phyloP scores from a whole-genome alignment of 2,888 invertebrate genomes.

The Macrosoma leucophasiata region DNA sequence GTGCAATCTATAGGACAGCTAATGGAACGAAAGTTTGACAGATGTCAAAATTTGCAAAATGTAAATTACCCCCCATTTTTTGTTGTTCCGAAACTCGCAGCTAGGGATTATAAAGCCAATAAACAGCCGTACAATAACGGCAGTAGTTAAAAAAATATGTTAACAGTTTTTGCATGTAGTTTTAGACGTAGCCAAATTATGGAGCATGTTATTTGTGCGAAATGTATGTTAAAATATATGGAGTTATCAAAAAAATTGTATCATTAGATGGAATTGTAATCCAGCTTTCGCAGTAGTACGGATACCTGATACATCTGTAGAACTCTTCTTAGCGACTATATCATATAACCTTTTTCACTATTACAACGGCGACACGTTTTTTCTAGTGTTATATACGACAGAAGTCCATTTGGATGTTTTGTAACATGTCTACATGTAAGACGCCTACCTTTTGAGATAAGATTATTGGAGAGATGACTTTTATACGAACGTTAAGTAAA shows the following conservation, averaged over 20 bases:
- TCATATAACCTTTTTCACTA: slow-evolving; percentile 58
- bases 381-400: slow-evolving; percentile 41
- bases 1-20: too few relatives aligned
- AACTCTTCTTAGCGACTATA: slow-evolving; percentile 54
- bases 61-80: slow-evolving; percentile 41
- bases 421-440: slow-evolving; percentile 58
- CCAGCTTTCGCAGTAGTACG: slow-evolving; percentile 54
- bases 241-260: slow-evolving; percentile 62
- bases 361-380: slow-evolving; percentile 51
- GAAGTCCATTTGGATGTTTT: slow-evolving; percentile 46
- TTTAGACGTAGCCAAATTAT: slow-evolving; percentile 64
- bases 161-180: slow-evolving; percentile 61
- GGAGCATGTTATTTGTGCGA: slow-evolving; percentile 59
- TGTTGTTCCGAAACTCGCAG: too few relatives aligned
- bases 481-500: slow-evolving; percentile 74
- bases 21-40: slow-evolving; percentile 11
- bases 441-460: slow-evolving; percentile 73
- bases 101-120: too few relatives aligned
- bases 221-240: slow-evolving; percentile 61
- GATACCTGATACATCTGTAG: slow-evolving; percentile 37
- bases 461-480: slow-evolving; percentile 72
- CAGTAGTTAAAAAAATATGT: slow-evolving; percentile 63
- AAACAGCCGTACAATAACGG: too few relatives aligned
- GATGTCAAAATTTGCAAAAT: slow-evolving; percentile 44
- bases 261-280: slow-evolving; percentile 55